A percentile compares a stretch with the other conserved stretches of the same genome.
Conservation (phyloP, 2,797 vertebrate species). For the Pangasius krempfi region DNA sequence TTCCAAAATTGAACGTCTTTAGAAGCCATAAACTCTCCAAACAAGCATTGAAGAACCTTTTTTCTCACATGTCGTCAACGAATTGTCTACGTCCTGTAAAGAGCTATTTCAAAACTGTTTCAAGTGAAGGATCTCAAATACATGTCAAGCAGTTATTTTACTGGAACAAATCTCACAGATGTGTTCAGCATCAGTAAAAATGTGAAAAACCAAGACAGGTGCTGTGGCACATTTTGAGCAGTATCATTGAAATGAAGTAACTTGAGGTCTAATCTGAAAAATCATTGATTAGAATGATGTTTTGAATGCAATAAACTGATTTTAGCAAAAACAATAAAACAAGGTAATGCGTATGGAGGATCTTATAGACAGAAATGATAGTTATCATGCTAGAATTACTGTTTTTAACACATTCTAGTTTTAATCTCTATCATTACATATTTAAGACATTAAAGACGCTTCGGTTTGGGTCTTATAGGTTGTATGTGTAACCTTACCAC, state of each 20-base stretch:
- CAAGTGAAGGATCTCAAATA: constrained; percentile 1
- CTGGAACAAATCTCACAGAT: constrained; percentile 32
- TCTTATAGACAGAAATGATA: neutral
- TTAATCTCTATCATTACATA: neutral
- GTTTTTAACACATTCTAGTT: neutral
- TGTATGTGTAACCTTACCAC: neutral
- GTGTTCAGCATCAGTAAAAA: constrained; percentile 19
- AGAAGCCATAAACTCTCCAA: neutral
- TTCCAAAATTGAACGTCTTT: neutral
- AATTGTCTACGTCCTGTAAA: neutral
- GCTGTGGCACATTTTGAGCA: neutral
- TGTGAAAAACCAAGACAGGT: constrained; percentile 18
- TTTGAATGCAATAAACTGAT: neutral
- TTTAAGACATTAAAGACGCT: neutral
- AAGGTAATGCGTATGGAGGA: neutral
- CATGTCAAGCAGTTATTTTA: constrained; percentile 11
- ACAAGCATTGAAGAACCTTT: neutral
- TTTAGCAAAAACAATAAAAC: neutral
- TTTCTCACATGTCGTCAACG: neutral
- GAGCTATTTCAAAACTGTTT: neutral
- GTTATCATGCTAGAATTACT: too few species aligned
- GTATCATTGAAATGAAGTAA: constrained; percentile 48
- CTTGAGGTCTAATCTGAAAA: constrained; percentile 16
- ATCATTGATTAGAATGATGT: neutral
- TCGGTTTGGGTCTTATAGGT: neutral